Percentiles rank a stretch among this genome's conserved stretches.
Conservation (phyloP, 2,888 invertebrate genomes). For the Resseliella maxima region DNA sequence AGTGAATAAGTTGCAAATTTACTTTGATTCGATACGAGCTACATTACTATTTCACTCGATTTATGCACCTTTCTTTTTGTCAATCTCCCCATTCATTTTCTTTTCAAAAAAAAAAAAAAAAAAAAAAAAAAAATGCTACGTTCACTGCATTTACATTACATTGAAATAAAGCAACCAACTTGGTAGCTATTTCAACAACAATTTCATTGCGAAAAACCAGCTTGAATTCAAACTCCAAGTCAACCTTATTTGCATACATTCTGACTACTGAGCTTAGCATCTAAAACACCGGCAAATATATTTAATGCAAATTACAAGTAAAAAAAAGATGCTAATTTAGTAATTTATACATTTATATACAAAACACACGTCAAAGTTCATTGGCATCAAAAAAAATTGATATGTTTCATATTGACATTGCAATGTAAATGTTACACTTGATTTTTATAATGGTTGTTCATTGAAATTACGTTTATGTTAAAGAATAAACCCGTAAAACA, state of each 20-base stretch:
- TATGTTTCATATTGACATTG: neutral
- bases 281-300: neutral
- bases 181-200: neutral
- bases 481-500: too few relatives aligned
- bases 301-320: constrained; percentile 25
- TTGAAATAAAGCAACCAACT: neutral
- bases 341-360: constrained; percentile 2
- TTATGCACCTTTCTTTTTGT: neutral
- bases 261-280: neutral
- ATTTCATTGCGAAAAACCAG: neutral
- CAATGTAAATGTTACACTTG: neutral
- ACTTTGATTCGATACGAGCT: constrained; percentile 39
- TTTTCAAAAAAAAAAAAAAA: too few relatives aligned
- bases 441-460: neutral
- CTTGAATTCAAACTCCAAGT: neutral
- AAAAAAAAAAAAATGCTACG: neutral
- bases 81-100: neutral
- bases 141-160: neutral
- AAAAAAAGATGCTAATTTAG: constrained; percentile 24
- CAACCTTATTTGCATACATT: neutral
- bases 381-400: neutral
- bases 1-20: constrained; percentile 48
- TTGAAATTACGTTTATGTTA: too few relatives aligned
- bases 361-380: neutral
- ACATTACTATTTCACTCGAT: neutral